Conservation (phyloP, 2,113 vertebrate species). For the Aramus guarauna region DNA sequence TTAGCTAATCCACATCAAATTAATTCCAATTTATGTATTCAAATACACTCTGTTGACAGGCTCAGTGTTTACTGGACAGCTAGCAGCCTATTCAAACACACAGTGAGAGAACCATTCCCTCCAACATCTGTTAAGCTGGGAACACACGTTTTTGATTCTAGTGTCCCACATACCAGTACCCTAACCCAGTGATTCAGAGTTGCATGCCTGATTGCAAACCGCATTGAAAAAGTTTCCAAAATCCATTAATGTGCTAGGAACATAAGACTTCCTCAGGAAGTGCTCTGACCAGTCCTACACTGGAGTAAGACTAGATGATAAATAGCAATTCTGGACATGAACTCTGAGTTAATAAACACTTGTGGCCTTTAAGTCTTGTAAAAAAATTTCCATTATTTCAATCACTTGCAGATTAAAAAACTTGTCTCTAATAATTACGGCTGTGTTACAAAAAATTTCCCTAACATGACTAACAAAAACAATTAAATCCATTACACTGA, state of each 20-base stretch:
- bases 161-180: not conserved
- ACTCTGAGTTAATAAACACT: not conserved
- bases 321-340: not conserved
- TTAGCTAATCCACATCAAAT: not conserved
- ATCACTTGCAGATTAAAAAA: not conserved
- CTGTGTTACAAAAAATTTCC: not conserved
- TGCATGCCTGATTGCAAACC: not conserved
- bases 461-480: not conserved
- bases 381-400: not conserved
- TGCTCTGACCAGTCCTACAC: not conserved
- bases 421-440: not conserved
- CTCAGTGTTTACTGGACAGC: not conserved
- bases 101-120: not conserved
- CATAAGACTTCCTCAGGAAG: not conserved
- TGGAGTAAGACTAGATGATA: not conserved
- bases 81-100: not conserved
- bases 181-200: not conserved
- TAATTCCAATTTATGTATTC: not conserved
- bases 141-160: not conserved
- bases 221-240: not conserved
- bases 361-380: not conserved
- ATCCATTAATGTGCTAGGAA: not conserved
- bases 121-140: not conserved
- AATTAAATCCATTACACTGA: not conserved
- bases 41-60: not conserved